Conservation (phyloP, 2,888 invertebrate species). For the Ectemnius lituratus region DNA sequence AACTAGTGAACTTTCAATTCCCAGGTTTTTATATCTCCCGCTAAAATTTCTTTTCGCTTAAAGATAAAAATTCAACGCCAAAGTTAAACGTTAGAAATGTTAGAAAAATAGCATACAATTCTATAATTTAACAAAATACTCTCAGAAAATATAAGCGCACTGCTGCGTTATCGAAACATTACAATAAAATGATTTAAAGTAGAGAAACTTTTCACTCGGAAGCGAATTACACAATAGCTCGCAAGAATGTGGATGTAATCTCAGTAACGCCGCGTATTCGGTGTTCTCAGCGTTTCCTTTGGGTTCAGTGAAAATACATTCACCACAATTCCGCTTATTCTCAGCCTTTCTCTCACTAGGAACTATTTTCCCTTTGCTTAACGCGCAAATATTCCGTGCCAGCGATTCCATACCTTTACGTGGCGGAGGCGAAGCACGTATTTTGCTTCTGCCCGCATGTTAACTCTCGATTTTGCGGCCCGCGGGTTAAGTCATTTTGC, state of each 20-base stretch:
- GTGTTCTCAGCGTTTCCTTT: constrained; percentile 31
- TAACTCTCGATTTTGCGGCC: constrained; percentile 29
- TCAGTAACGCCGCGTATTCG: constrained; percentile 41
- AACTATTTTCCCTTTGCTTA: constrained; percentile 9
- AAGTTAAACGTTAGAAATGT: too few relatives aligned
- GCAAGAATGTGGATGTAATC: constrained; percentile 60
- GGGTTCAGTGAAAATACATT: constrained; percentile 20
- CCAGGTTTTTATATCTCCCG: too few relatives aligned
- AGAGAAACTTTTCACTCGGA: too few relatives aligned
- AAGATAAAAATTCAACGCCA: too few relatives aligned
- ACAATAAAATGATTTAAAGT: too few relatives aligned
- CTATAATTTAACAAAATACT: too few relatives aligned
- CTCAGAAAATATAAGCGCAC: too few relatives aligned
- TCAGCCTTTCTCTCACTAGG: constrained; percentile 5
- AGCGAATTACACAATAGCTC: constrained; percentile 62
- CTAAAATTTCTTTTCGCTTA: too few relatives aligned
- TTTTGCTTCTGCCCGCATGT: constrained; percentile 53
- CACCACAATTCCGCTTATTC: constrained; percentile 22
- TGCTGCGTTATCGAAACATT: too few relatives aligned
- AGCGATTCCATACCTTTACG: constrained; percentile 38
- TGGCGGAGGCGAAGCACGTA: constrained; percentile 53
- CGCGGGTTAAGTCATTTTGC: not conserved
- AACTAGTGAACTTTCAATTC: too few relatives aligned
- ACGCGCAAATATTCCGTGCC: constrained; percentile 34
- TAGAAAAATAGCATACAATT: too few relatives aligned